Evolutionary conservation across 2,113 vertebrate species (phyloP), one percentile per base, ranked within the genome.

Genomic region (Pyxicephalus adspersus): DNA sequence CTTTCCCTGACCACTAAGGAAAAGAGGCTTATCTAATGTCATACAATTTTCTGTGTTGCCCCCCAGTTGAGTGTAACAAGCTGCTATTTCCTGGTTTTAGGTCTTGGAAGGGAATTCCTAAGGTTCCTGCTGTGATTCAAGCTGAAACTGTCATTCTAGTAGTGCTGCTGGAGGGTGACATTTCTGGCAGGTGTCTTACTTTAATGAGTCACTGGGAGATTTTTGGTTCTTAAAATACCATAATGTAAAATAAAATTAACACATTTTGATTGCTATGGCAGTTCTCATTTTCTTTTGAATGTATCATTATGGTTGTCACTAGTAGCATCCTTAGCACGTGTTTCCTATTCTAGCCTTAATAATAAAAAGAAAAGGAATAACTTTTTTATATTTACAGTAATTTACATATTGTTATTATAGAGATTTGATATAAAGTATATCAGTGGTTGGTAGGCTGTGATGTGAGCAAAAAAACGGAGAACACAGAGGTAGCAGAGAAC

Each of bases 161-260:
- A 55, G 38, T 31, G 76, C 28, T 55, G 63, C 25, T 19, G 26
- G 28, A 65, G 64, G 63, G 63, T 57, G 54, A 77, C 57, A 50
- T 66, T 34, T 50, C 51, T 66, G 63, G 76, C 64, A 77, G 76
- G 63, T 77, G 76, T 77, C 76, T 66, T 66, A 64, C 51, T 66
- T 28, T 77, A 77, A 77, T 66, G 63, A 77, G 76, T 67, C 51
- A 57, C 76, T 50, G 55, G 26, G 64, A 57, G 26, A 50, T n/a
- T n/a, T 9, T 55, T 23, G 64, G 64, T 29, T 77, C 60, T 52
- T 55, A 52, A 77, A 77, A 77, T 77, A 66, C 22, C 28, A 38
- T n/a, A 26, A 58, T 23, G 71, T 74, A 25, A 60, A 74, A 60
- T 17, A 18, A n/a, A 58, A 60, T 38, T 15, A 74, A 23, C 54